Base-by-base conservation (phyloP, 1,140 invertebrate species). In the Apis dorsata region DNA sequence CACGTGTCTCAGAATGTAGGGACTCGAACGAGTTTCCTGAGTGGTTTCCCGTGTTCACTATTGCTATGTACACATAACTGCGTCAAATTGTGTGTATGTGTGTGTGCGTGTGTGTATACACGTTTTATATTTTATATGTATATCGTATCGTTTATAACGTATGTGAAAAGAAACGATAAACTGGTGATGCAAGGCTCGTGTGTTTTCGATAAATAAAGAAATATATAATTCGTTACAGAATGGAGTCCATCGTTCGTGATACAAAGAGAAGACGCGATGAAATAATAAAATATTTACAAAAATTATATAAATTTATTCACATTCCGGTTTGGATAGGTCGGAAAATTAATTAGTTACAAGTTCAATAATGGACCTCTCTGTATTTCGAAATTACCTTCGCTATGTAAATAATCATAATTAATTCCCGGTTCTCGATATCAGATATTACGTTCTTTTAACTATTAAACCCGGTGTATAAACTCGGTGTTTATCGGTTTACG, bases 41-140 rank as follows among this genome's bases (percentile, higher is more conserved):
- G 87, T 88, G 87, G 87, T 88, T 88, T 88, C 83, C 68, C 87
- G 76, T 88, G 87, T 88, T 88, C 87, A 57, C 77, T 57, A 65
- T 84, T n/a, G 76, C 68, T 57, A 71, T 62, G 59, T 81, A 69
- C 73, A 78, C 68, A 81, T 74, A 68, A 72, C 63, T 65, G 57
- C 10, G 59, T n/a, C n/a, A 24, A 51, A 53, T 49, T n/a, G 17
- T 65, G 63, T 72, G 55, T 49, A 21, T 69, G 62, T 65, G 60
- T 55, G 55, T 63, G 71, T 59, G 55, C 60, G 71, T 59, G 74
- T n/a, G 63, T 21, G 5, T 51, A 19, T 19, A 75, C 51, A 44
- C 28, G 60, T 85, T 79, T 68, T 49, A 72, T 66, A 55, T 79
- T 78, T 85, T 49, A 28, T 79, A 63, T 1, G 59, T 68, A 71